Conservation (phyloP, 1,140 invertebrate species). For the Euura saliciscinereae region DNA sequence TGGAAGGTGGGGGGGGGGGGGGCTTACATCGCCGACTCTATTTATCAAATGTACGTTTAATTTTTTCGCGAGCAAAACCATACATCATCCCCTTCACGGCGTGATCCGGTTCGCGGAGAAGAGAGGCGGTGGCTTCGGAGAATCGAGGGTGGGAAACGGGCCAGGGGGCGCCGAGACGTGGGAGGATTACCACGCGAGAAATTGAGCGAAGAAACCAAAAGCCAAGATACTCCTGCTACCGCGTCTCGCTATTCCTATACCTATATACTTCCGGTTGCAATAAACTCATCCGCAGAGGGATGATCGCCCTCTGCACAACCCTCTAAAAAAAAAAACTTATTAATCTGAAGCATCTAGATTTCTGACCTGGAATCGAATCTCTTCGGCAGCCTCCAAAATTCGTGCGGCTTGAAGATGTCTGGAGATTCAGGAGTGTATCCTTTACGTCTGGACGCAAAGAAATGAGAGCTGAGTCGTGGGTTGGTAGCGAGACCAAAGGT, state of each 20-base stretch:
- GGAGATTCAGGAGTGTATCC: no score
- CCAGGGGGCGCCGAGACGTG: slow-evolving; percentile 35
- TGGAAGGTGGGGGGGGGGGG: not conserved
- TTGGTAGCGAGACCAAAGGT: not conserved
- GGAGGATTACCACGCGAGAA: slow-evolving; percentile 45
- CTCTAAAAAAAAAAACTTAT: no score
- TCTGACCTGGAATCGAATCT: no score
- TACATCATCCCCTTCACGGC: slow-evolving; percentile 48
- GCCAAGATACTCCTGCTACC: slow-evolving; percentile 3
- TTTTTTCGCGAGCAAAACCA: slow-evolving; percentile 49
- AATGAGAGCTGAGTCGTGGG: no score
- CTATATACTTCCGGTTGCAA: no score
- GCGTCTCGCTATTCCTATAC: no score
- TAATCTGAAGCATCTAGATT: no score
- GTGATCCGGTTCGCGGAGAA: slow-evolving; percentile 36
- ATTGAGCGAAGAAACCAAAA: slow-evolving; percentile 43
- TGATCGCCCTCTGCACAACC: no score
- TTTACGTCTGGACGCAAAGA: no score
- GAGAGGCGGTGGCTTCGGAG: slow-evolving; percentile 28
- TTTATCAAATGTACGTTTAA: slow-evolving; percentile 58
- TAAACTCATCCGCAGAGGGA: no score
- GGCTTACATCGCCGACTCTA: slow-evolving; percentile 50
- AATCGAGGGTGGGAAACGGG: slow-evolving; percentile 21
- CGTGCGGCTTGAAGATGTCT: no score
- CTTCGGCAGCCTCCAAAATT: no score